phyloP scores from a whole-genome alignment of 2,888 invertebrate genomes.

The Apodemia mormo region DNA sequence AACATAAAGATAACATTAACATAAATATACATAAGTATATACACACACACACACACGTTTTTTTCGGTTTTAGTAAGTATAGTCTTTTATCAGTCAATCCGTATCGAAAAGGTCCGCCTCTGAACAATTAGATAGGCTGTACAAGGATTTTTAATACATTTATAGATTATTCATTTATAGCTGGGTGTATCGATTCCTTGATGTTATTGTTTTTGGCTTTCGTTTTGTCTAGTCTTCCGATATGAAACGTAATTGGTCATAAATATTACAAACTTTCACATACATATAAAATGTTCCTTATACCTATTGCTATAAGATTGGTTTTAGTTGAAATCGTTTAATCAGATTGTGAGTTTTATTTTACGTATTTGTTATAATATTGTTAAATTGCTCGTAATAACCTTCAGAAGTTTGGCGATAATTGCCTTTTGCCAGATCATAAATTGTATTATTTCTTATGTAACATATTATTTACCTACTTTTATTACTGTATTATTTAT shows the following conservation, averaged over 20 bases:
- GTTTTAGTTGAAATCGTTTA: constrained; percentile 19
- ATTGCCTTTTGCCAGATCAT: constrained; percentile 14
- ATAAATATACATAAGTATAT: no score
- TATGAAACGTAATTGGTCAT: constrained; percentile 66
- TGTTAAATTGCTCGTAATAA: constrained; percentile 4
- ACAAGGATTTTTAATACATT: constrained; percentile 74
- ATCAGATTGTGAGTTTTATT: neutral
- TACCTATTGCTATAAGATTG: neutral
- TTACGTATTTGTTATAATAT: constrained; percentile 6
- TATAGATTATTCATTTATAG: constrained; percentile 79
- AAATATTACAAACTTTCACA: constrained; percentile 29
- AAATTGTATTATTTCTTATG: constrained; percentile 1
- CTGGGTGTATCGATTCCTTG: constrained; percentile 70
- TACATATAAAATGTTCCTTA: constrained; percentile 26
- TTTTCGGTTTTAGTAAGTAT: no score
- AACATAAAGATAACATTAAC: no score
- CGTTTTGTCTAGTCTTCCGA: constrained; percentile 60
- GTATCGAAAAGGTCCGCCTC: no score
- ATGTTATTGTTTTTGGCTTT: constrained; percentile 70
- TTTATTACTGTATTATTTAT: neutral
- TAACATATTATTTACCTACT: neutral
- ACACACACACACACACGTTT: no score
- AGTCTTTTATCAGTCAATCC: no score
- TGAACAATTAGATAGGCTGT: constrained; percentile 23
- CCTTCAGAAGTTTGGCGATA: constrained; percentile 6